phyloP scores from a whole-genome alignment of 2,113 vertebrate species.

The Acanthisitta chloris region DNA sequence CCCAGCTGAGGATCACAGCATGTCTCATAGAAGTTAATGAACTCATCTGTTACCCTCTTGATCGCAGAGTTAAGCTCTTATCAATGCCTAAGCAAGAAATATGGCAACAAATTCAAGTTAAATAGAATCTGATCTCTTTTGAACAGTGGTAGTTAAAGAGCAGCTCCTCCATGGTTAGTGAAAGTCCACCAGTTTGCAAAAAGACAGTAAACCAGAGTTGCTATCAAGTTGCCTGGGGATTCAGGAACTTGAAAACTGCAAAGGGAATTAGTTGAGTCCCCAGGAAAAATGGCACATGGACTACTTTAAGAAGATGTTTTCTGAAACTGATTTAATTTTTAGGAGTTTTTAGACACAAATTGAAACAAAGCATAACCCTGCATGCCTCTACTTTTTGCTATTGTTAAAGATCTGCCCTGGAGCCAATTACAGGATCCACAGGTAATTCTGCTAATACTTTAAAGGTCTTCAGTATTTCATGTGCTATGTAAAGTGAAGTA shows the following conservation, averaged over 20 bases:
- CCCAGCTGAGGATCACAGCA: not conserved
- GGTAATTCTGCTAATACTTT: not conserved
- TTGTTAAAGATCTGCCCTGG: not conserved
- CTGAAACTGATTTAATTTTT: not conserved
- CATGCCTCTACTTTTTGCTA: not conserved
- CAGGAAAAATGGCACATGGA: not conserved
- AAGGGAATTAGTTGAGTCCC: not conserved
- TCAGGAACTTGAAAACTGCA: not conserved
- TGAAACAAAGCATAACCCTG: not conserved
- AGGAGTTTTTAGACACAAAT: not conserved
- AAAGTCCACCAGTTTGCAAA: not conserved
- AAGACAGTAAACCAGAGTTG: not conserved
- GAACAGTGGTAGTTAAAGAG: not conserved
- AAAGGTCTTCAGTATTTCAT: not conserved
- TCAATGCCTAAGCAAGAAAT: not conserved
- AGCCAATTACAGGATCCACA: not conserved
- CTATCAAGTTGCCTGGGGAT: not conserved
- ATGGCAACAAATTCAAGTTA: not conserved
- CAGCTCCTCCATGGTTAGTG: not conserved
- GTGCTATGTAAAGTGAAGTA: not conserved
- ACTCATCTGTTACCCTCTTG: not conserved
- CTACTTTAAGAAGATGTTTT: not conserved
- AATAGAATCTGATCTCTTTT: not conserved
- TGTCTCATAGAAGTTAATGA: not conserved
- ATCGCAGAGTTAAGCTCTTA: not conserved